Conservation (phyloP, 2,888 invertebrate genomes). For the Stramonita haemastoma region DNA sequence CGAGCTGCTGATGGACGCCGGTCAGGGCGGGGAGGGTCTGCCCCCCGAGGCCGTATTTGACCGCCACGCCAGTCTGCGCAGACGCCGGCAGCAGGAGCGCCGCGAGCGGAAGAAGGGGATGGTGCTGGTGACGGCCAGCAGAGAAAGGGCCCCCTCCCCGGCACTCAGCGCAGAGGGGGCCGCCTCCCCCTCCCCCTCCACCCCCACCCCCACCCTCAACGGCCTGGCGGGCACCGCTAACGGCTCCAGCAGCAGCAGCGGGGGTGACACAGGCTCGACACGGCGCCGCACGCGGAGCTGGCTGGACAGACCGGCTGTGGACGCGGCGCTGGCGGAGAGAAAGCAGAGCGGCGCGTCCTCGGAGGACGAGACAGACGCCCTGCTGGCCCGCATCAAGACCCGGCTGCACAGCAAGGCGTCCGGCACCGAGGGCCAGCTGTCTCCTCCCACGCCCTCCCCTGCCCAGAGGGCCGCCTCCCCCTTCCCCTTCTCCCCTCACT, state of each 20-base stretch:
- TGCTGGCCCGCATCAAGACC: conserved; percentile 51
- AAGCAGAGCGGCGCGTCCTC: conserved; percentile 41
- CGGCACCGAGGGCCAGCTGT: neutral
- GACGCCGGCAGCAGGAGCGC: conserved; percentile 59
- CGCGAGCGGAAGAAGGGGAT: conserved; percentile 46
- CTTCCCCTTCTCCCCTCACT: neutral
- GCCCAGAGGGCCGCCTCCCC: conserved; percentile 26
- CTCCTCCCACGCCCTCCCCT: conserved; percentile 5
- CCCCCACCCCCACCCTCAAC: neutral
- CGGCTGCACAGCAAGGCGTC: conserved; percentile 34
- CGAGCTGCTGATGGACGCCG: conserved; percentile 64
- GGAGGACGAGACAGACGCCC: conserved; percentile 48
- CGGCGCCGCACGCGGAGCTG: conserved; percentile 61
- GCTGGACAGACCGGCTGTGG: conserved; percentile 48
- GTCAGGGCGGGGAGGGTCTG: conserved; percentile 48
- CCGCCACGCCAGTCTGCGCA: conserved; percentile 66
- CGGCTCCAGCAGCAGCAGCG: neutral
- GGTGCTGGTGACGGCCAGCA: conserved; percentile 56
- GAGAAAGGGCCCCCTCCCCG: conserved; percentile 70
- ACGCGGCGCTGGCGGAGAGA: conserved; percentile 35
- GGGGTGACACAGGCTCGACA: conserved; percentile 38
- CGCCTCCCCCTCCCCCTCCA: neutral
- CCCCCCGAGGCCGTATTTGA: conserved; percentile 60
- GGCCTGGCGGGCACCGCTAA: neutral
- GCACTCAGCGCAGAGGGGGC: neutral